Conservation (phyloP, 2,888 invertebrate genomes). For the Gortyna flavago region DNA sequence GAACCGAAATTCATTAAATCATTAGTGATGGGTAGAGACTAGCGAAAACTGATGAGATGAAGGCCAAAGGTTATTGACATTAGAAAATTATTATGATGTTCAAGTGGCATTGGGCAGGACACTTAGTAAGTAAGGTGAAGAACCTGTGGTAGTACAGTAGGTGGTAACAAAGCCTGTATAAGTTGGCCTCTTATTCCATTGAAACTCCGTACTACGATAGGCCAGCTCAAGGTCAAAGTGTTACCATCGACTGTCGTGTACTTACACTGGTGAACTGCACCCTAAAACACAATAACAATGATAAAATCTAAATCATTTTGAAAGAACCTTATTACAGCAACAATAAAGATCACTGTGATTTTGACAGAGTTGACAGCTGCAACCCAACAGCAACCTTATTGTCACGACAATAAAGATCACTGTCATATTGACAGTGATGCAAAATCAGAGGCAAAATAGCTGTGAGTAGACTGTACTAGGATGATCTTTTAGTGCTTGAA, state of each 20-base stretch:
- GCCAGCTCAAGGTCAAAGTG: not conserved
- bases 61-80: slow-evolving; percentile 37
- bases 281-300: too few relatives aligned
- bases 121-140: not conserved
- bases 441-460: too few relatives aligned
- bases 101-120: slow-evolving; percentile 9
- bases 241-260: not conserved
- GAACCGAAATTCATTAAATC: slow-evolving; percentile 25
- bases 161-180: not conserved
- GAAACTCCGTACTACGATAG: not conserved
- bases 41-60: slow-evolving; percentile 19
- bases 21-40: slow-evolving; percentile 20
- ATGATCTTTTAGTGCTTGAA: too few relatives aligned
- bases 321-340: too few relatives aligned
- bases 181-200: not conserved
- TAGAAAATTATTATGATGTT: slow-evolving; percentile 17
- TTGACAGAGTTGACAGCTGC: too few relatives aligned
- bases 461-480: not conserved
- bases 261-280: not conserved
- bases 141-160: not conserved
- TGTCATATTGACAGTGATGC: too few relatives aligned
- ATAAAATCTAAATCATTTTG: too few relatives aligned
- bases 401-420: too few relatives aligned
- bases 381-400: too few relatives aligned
- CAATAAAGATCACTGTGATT: too few relatives aligned